Evolutionary conservation across 2,888 invertebrate genomes (phyloP), one percentile per base, ranked within the genome.

Genomic region (Microctonus hyperodae): DNA sequence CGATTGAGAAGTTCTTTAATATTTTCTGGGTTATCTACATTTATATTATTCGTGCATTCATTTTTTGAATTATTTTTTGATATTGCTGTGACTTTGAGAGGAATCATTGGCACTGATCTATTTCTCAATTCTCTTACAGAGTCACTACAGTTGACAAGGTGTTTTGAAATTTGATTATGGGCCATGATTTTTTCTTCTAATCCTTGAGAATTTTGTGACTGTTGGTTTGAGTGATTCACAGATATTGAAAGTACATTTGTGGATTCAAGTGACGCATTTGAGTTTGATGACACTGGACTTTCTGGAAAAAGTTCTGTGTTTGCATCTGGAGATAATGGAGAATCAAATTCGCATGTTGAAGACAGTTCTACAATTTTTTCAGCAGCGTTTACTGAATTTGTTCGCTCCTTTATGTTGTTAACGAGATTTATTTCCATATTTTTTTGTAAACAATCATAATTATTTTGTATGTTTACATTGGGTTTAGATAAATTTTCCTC

Each of bases 71-170:
- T n/a, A 44, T 6, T 22, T 28, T 48, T 48, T 13, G 22, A 11
- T 20, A 13, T 6, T 20, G 11, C 1, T 7, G 28, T 50, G 3
- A 31, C 1, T 56, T 62, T 16, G 2, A 50, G 11, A n/a, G 59
- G 60, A 50, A 56, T 62, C 9, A 65, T 58, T n/a, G 69, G 37
- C 10, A 73, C 69, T 23, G 51, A 67, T 16, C 71, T 62, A 37
- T 70, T 71, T 51, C 72, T 56, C 35, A 73, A 65, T 22, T 68
- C 65, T 59, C 67, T 68, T 4, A 69, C 65, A 60, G 44, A 69
- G 2, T 25, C 11, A 7, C 25, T n/a, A 35, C 0, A 1, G 16
- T n/a, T 10, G 28, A 25, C n/a, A 22, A 9, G n/a, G 13, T 9
- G 0, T 13, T 37, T n/a, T n/a, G 13, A 37, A 2, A n/a, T n/a